Conservation (phyloP, 2,113 vertebrate genomes). For the Hiodon alosoides region DNA sequence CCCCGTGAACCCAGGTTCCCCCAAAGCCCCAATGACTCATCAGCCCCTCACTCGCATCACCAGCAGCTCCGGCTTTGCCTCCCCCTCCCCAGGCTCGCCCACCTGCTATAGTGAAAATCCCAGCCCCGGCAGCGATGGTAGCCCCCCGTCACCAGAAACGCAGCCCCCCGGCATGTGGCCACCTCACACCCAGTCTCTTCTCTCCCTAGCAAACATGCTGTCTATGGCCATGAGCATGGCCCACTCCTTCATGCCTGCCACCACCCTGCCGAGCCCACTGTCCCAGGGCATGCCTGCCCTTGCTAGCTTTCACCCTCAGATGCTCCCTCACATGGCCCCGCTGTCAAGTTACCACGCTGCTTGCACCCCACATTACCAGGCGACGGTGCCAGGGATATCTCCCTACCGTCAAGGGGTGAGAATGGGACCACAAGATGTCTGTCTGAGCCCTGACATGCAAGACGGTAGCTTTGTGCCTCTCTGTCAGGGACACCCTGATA, state of each 20-base stretch:
- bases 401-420: conserved; percentile 24
- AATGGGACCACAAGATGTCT: neutral
- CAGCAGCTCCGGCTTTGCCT: conserved; percentile 52
- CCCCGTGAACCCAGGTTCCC: conserved; percentile 41
- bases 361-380: conserved; percentile 46
- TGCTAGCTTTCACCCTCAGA: conserved; percentile 51
- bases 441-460: conserved; percentile 20
- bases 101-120: conserved; percentile 33
- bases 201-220: conserved; percentile 84
- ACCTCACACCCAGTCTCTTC: conserved; percentile 61
- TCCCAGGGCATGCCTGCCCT: conserved; percentile 48
- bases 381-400: conserved; percentile 32
- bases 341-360: conserved; percentile 41
- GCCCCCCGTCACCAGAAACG: conserved; percentile 15
- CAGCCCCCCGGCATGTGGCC: conserved; percentile 58
- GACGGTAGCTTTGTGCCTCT: conserved; percentile 20
- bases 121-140: conserved; percentile 24
- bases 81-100: conserved; percentile 43
- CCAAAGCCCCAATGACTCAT: conserved; percentile 42
- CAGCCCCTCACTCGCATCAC: conserved; percentile 50
- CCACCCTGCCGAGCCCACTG: conserved; percentile 43
- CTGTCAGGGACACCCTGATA: conserved; percentile 24
- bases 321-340: conserved; percentile 37
- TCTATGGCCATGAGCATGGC: conserved; percentile 95
- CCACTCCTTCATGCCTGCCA: conserved; percentile 75